A percentile compares a stretch with the other conserved stretches of the same genome.
These are phyloP conservation scores for Oriolus oriolus DNA, from an alignment of 2,113 vertebrate species.

Conservation along the genomic window DNA sequence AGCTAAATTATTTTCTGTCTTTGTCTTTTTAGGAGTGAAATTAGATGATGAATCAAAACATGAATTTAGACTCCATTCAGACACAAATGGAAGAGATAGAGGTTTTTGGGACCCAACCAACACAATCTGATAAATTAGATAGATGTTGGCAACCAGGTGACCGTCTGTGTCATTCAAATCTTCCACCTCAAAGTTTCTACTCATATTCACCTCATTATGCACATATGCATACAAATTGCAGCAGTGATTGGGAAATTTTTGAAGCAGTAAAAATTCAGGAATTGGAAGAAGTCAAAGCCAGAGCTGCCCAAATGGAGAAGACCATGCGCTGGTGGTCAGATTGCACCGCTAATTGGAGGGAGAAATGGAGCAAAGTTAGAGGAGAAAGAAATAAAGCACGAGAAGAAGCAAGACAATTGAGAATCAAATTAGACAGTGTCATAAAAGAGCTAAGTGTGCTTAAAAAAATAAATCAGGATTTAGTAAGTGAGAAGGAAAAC, in stretches of 20 bases:
- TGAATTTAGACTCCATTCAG: slow-evolving; percentile 28
- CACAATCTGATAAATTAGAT: not conserved
- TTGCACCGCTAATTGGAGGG: slow-evolving; percentile 73
- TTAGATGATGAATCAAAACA: not conserved
- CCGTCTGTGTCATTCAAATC: not conserved
- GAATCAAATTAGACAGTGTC: slow-evolving; percentile 51
- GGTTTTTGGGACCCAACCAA: not conserved
- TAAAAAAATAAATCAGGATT: slow-evolving; percentile 50
- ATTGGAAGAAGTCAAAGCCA: slow-evolving; percentile 68
- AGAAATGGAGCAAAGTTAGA: slow-evolving; percentile 76
- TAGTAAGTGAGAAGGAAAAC: not conserved
- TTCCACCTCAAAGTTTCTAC: not conserved
- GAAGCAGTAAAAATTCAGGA: slow-evolving; percentile 62
- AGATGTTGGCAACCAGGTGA: not conserved
- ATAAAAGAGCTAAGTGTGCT: slow-evolving; percentile 63
- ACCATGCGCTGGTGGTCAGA: slow-evolving; percentile 80
- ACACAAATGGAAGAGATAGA: slow-evolving; percentile 37
- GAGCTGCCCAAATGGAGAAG: slow-evolving; percentile 78
- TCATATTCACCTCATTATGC: not conserved
- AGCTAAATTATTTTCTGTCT: not conserved
- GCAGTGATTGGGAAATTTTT: slow-evolving; percentile 56
- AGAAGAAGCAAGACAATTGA: slow-evolving; percentile 66
- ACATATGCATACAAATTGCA: not conserved
- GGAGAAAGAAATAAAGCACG: slow-evolving; percentile 70
- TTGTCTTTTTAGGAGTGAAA: slow-evolving; percentile 19